Base-by-base conservation (phyloP, 2,888 invertebrate genomes). In the Cordilura impudica region DNA sequence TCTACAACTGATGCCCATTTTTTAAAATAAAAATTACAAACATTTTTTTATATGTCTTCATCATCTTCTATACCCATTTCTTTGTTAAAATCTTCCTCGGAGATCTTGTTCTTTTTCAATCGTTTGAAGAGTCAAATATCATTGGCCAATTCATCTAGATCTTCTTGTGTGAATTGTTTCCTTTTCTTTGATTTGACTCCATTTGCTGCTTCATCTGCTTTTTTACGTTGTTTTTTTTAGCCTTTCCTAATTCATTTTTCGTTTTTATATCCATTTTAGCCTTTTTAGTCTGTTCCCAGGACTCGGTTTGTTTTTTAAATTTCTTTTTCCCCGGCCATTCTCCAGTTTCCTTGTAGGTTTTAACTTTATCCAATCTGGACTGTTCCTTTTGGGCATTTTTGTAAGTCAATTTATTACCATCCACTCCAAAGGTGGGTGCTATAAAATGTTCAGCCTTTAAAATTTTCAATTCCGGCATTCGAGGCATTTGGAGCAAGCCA, bases 21-120 rank as follows among this genome's bases (percentile, higher is more conserved):
- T n/a, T n/a, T n/a, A n/a, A n/a, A n/a, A n/a, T n/a, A n/a, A n/a
- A n/a, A n/a, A n/a, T n/a, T n/a, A n/a, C n/a, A n/a, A n/a, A n/a
- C n/a, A n/a, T n/a, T n/a, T n/a, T n/a, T n/a, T n/a, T n/a, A n/a
- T n/a, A n/a, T 56, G 12, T 26, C 14, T n/a, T 73, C 58, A 1
- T 84, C 84, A 54, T 82, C 82, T 19, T 86, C 85, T 18, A 90
- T 84, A 7, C 93, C 93, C 87, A 94, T n/a, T n/a, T n/a, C n/a
- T n/a, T n/a, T n/a, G n/a, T n/a, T n/a, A n/a, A n/a, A n/a, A n/a
- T n/a, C n/a, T 81, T 93, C 93, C 63, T 93, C 91, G 0, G 91
- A 91, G 26, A 94, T 94, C 88, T 97, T 97, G 83, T 95, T 94
- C 85, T 93, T 95, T 88, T 97, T 97, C 0, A 96, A 90, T 85